These are phyloP conservation scores for Asbolus verrucosus DNA, from an alignment of 1,140 invertebrate genomes.

Conservation along the genomic window DNA sequence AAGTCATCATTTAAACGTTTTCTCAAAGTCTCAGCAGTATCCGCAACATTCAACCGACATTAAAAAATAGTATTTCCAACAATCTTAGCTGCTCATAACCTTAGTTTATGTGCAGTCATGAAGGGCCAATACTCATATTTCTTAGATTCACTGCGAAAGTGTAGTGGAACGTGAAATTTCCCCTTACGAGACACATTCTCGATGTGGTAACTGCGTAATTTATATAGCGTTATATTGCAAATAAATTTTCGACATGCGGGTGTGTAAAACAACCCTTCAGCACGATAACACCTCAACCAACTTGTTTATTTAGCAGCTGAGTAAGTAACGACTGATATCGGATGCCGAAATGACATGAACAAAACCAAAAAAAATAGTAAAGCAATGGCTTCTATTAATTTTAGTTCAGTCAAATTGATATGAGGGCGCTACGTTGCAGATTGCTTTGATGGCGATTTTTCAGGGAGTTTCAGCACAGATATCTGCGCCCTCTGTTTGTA, in stretches of 20 bases:
- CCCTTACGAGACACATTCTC: no score
- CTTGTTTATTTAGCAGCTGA: constrained; percentile 5
- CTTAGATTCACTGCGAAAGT: constrained; percentile 16
- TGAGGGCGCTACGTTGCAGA: no score
- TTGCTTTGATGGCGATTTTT: no score
- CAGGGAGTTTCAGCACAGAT: no score
- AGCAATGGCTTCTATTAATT: no score
- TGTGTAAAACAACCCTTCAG: neutral
- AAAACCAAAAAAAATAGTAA: no score
- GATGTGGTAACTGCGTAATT: constrained; percentile 1
- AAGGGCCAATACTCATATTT: constrained; percentile 21
- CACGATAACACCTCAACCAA: neutral
- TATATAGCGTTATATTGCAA: constrained; percentile 25
- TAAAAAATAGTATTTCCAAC: constrained; percentile 14
- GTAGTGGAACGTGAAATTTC: constrained; percentile 5
- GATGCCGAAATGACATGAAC: neutral
- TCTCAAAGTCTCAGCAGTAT: neutral
- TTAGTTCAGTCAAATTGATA: no score
- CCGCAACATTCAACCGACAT: neutral
- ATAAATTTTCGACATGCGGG: constrained; percentile 6
- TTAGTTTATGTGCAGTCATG: neutral
- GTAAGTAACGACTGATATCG: neutral
- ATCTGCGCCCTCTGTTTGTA: no score
- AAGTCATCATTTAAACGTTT: neutral
- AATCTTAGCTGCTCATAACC: constrained; percentile 11